Percentiles rank a stretch among this genome's conserved stretches.
phyloP scores from a whole-genome alignment of 2,888 invertebrate species.

The Trichogramma dendrolimi region DNA sequence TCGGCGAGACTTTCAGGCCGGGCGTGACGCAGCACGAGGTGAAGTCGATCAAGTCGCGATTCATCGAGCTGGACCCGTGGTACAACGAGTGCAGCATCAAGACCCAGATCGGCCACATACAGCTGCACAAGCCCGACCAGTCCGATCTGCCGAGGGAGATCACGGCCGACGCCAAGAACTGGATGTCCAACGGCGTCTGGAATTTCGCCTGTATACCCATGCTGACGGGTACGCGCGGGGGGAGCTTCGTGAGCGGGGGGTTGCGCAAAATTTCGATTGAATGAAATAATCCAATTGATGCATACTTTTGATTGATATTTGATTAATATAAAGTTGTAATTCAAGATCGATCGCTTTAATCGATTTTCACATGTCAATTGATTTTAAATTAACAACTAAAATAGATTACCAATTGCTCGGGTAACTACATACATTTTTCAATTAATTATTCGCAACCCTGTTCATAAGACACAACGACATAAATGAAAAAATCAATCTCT shows the following conservation, averaged over 20 bases:
- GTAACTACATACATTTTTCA: background rate
- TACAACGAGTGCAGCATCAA: slow-evolving; percentile 19
- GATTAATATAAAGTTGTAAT: too few relatives aligned
- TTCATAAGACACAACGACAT: background rate
- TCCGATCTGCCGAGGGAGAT: background rate
- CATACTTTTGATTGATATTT: too few relatives aligned
- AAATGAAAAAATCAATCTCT: background rate
- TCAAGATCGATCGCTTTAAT: too few relatives aligned
- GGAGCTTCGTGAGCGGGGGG: background rate
- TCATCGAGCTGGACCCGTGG: background rate
- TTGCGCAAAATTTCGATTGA: too few relatives aligned
- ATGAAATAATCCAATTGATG: too few relatives aligned
- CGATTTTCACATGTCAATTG: too few relatives aligned
- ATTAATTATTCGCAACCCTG: background rate
- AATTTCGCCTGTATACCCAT: slow-evolving; percentile 33
- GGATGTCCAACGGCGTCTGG: slow-evolving; percentile 44
- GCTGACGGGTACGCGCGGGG: slow-evolving; percentile 36
- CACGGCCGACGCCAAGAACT: slow-evolving; percentile 21
- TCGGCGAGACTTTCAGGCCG: background rate
- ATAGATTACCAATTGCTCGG: too few relatives aligned
- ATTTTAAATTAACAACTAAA: too few relatives aligned
- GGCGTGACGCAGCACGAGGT: slow-evolving; percentile 7
- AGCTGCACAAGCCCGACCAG: background rate
- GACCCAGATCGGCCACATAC: slow-evolving; percentile 6
- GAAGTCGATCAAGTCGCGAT: slow-evolving; percentile 9